Percentiles rank a stretch among this genome's conserved stretches.
These are phyloP conservation scores for Sarcophaga subvicina DNA, from an alignment of 2,888 invertebrate species.

Conservation along the genomic window DNA sequence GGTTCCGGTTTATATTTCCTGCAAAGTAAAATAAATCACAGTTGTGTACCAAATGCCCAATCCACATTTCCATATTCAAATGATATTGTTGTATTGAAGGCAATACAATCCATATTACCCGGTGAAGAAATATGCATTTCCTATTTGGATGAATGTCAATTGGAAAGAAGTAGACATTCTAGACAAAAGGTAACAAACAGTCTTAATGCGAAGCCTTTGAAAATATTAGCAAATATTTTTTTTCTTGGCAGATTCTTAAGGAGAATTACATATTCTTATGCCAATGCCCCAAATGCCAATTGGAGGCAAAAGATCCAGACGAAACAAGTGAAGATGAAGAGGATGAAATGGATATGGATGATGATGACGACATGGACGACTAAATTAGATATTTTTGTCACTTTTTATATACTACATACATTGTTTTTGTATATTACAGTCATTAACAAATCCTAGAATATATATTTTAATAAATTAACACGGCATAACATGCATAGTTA, in stretches of 20 bases:
- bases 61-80: slow-evolving; percentile 92
- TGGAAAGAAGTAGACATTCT: slow-evolving; percentile 91
- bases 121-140: slow-evolving; percentile 96
- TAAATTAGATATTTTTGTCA: slow-evolving; percentile 38
- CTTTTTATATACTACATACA: neutral
- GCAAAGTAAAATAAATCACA: slow-evolving; percentile 97
- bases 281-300: slow-evolving; percentile 89
- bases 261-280: slow-evolving; percentile 93
- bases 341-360: slow-evolving; percentile 77
- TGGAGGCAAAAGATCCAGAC: slow-evolving; percentile 89
- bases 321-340: slow-evolving; percentile 90
- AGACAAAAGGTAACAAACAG: slow-evolving; percentile 87
- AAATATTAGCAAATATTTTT: neutral
- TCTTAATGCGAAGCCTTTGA: neutral
- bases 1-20: slow-evolving; percentile 93
- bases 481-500: too few relatives aligned
- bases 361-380: slow-evolving; percentile 73
- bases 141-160: slow-evolving; percentile 93
- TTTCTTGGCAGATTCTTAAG: slow-evolving; percentile 82
- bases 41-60: slow-evolving; percentile 94
- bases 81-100: slow-evolving; percentile 88
- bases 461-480: neutral
- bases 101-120: slow-evolving; percentile 87
- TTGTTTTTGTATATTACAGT: neutral
- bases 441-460: neutral